Evolutionary conservation across 2,113 vertebrate genomes (phyloP).

Genomic region (Dendropsophus ebraccatus): DNA sequence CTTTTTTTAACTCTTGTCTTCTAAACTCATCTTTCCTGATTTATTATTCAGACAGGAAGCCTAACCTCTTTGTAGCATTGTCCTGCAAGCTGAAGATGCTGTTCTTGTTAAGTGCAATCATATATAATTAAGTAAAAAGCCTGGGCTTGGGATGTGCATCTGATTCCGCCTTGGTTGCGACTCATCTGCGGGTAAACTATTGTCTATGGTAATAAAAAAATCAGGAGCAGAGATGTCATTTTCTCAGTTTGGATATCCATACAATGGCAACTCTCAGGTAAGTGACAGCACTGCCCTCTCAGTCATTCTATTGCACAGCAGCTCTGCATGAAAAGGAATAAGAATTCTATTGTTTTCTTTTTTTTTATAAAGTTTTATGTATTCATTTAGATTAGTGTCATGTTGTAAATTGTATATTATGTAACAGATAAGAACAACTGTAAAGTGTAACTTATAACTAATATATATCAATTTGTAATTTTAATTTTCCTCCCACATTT

Average conservation of each 20-base stretch:
- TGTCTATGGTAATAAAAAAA: conserved; percentile 88
- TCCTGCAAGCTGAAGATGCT: conserved; percentile 69
- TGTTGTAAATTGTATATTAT: not conserved
- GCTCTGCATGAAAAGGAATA: not conserved
- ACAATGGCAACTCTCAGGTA: conserved; percentile 95
- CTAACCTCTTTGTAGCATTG: conserved; percentile 80
- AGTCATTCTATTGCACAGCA: not conserved
- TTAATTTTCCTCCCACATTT: not conserved
- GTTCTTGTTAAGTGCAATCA: conserved; percentile 85
- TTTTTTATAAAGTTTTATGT: not conserved
- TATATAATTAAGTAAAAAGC: conserved; percentile 87
- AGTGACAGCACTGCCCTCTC: conserved; percentile 65
- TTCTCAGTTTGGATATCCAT: conserved; percentile 97
- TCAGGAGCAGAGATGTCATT: conserved; percentile 92
- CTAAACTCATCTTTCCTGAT: conserved; percentile 73
- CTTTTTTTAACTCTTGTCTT: conserved; percentile 82
- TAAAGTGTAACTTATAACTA: not conserved
- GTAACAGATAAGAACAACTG: not conserved
- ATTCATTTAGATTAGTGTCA: not conserved
- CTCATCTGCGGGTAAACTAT: conserved; percentile 87
- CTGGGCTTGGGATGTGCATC: conserved; percentile 86
- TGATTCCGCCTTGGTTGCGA: conserved; percentile 85
- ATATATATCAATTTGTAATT: not conserved
- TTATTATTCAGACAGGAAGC: conserved; percentile 80
- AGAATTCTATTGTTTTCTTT: not conserved